Conservation (phyloP, 53 echinoderm and acorn worm species). For the Glandiceps talaboti region DNA sequence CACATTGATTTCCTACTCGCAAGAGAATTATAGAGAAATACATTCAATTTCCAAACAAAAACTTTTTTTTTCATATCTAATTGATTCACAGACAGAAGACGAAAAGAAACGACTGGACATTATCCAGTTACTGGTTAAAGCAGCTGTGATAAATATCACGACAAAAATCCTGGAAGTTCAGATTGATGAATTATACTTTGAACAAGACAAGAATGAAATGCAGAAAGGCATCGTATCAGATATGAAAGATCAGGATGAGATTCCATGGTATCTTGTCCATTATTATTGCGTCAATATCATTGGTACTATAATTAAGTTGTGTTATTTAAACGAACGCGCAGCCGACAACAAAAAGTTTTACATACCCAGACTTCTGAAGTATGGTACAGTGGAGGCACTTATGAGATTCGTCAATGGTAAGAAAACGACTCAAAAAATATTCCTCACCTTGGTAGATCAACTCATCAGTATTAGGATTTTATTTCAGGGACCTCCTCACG, state of each 20-base stretch:
- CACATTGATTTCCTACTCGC: too few species aligned
- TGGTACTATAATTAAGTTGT: background rate
- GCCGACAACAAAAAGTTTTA: background rate
- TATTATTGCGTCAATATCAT: background rate
- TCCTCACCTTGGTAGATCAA: too few species aligned
- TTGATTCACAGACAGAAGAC: background rate
- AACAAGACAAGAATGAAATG: background rate
- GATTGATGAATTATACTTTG: background rate
- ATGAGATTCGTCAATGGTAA: constrained; percentile 29
- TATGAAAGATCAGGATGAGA: background rate
- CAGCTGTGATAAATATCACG: background rate
- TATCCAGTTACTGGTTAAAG: background rate
- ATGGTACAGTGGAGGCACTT: constrained; percentile 16
- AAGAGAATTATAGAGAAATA: too few species aligned
- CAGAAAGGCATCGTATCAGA: background rate
- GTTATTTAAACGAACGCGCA: background rate
- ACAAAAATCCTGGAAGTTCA: background rate
- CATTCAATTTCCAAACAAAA: too few species aligned
- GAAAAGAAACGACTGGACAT: background rate
- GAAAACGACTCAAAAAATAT: too few species aligned
- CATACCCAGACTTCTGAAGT: background rate
- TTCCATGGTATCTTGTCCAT: background rate
- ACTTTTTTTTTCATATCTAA: too few species aligned
- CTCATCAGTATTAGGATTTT: too few species aligned
- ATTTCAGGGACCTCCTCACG: too few species aligned